Base-by-base conservation (phyloP, 2,113 vertebrate species). In the Chloropsis hardwickii region DNA sequence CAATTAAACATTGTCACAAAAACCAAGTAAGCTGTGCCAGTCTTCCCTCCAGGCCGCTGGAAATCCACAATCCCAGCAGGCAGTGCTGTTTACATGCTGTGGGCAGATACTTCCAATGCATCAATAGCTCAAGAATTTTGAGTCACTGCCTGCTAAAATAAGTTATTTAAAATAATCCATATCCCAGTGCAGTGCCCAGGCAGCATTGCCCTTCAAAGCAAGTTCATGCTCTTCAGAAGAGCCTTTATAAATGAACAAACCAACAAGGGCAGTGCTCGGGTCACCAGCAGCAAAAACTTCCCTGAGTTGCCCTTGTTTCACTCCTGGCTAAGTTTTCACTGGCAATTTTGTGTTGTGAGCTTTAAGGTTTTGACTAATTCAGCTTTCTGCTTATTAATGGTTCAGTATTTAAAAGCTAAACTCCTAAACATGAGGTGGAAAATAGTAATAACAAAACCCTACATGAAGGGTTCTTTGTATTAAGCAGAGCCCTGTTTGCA, bases 321-420 rank as follows among this genome's bases (percentile, higher is more conserved):
- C 40, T 29, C 53, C 77, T 31, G 62, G 15, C 3, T n/a, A 17
- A 70, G 71, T 90, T 81, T 80, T 51, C 44, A 2, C 42, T 57
- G 58, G 50, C 39, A 83, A 16, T 84, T 77, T 25, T 29, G 35
- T 76, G 67, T 40, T 27, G 47, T n/a, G 44, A 42, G 39, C 61
- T 74, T 84, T 77, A 35, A 70, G 42, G 12, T 83, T 91, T 88
- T 57, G 81, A 83, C 76, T 93, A 81, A 82, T 96, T 97, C 47
- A 20, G 39, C 82, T 91, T 91, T 91, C 81, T 87, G 79, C 80
- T 97, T 89, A 94, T 97, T 96, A 97, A 80, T 81, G 47, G 73
- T 25, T 88, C 21, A 7, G 71, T 88, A 78, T 95, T 96, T 97
- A 94, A 96, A 92, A 92, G 70, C 72, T 67, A 53, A 96, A 94